These are phyloP conservation scores for Champsocephalus esox DNA, from an alignment of 2,797 vertebrate species.

Conservation along the genomic window DNA sequence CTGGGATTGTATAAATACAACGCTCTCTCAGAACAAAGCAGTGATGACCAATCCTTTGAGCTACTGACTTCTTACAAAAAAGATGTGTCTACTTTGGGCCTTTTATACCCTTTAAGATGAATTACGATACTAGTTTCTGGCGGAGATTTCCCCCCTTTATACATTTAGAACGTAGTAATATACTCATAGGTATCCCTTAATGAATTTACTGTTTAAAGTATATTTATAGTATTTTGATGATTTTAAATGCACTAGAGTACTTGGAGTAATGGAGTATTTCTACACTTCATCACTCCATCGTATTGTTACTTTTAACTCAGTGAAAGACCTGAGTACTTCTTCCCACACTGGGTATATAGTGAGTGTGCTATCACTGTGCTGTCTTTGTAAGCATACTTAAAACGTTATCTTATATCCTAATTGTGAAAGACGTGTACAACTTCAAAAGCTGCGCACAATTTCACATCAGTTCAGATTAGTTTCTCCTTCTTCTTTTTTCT, in stretches of 20 bases:
- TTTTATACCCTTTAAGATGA: not conserved
- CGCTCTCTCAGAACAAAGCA: not conserved
- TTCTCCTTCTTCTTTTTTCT: conserved; percentile 20
- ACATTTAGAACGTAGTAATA: too few species aligned
- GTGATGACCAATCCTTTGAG: not conserved
- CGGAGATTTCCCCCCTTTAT: too few species aligned
- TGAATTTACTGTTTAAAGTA: too few species aligned
- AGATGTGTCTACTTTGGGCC: not conserved
- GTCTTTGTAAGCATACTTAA: not conserved
- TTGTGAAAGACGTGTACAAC: conserved; percentile 10
- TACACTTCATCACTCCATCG: not conserved
- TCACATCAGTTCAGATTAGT: conserved; percentile 6
- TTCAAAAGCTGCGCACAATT: conserved; percentile 30
- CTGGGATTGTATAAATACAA: not conserved
- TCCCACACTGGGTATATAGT: not conserved
- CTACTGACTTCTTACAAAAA: not conserved
- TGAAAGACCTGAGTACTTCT: not conserved
- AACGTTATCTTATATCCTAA: conserved; percentile 3
- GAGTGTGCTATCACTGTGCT: not conserved
- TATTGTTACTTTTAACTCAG: not conserved
- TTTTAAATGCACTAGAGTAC: not conserved
- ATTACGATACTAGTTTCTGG: not conserved
- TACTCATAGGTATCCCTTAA: too few species aligned
- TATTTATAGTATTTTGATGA: not conserved
- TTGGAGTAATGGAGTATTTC: conserved; percentile 6